Evolutionary conservation across 2,888 invertebrate genomes (phyloP).

Genomic region (Callinectes sapidus): DNA sequence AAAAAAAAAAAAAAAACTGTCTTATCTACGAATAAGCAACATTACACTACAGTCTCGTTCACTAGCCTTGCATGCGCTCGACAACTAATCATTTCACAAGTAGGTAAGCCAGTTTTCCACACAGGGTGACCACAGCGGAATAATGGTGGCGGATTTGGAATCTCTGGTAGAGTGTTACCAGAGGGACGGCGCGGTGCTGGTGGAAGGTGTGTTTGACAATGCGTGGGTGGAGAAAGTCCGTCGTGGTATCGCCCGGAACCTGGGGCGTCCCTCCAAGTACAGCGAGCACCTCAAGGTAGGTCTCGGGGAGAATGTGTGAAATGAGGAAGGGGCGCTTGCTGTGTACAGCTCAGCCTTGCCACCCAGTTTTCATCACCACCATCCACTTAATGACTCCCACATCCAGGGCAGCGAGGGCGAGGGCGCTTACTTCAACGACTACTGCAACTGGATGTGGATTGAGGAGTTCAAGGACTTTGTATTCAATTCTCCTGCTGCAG

Average conservation of each 20-base stretch:
- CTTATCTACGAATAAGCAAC: too few relatives aligned
- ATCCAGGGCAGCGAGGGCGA: constrained; percentile 66
- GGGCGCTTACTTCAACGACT: constrained; percentile 75
- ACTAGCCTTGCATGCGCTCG: too few relatives aligned
- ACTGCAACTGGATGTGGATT: constrained; percentile 75
- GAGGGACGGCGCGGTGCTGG: constrained; percentile 74
- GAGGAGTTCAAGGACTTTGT: constrained; percentile 74
- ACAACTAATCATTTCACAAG: too few relatives aligned
- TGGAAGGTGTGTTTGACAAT: constrained; percentile 73
- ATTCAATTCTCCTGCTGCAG: constrained; percentile 74
- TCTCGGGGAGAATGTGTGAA: neutral
- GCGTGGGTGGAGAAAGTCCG: constrained; percentile 74
- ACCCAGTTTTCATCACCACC: neutral
- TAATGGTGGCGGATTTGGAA: constrained; percentile 39
- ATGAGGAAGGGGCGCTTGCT: neutral
- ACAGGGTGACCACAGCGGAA: neutral
- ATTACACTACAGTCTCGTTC: too few relatives aligned
- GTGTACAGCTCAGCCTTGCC: neutral
- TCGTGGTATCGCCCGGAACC: constrained; percentile 74
- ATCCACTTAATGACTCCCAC: neutral
- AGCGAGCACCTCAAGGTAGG: constrained; percentile 73
- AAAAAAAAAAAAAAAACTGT: too few relatives aligned
- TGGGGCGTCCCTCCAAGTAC: constrained; percentile 73
- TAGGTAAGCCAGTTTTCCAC: neutral
- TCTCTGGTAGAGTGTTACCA: constrained; percentile 55